Evolutionary conservation across 2,797 vertebrate species (phyloP), one percentile per base, ranked within the genome.

Genomic region (Onychomys leucogaster): DNA sequence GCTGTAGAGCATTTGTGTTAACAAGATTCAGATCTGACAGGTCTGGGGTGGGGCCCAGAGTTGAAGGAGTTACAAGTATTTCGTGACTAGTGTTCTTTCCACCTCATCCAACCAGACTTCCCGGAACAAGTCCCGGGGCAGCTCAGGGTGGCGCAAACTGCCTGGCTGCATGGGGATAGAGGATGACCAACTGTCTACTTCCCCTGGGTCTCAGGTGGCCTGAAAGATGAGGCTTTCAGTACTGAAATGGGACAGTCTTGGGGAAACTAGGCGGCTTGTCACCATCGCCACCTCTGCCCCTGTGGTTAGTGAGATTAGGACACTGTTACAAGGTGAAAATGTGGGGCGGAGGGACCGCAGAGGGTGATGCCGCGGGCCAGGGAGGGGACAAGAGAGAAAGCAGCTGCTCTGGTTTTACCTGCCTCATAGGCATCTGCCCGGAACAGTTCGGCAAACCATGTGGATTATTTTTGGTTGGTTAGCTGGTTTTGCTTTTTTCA

Each of bases 121-220:
- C 67, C 73, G 81, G 88, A 81, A 80, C 81, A 86, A 91, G 43
- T 49, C 52, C 43, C 63, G 93, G 75, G 83, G 95, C 37, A 93
- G 80, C 59, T 93, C n/a, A 0, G n/a, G 59, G n/a, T 91, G 90
- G 29, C 25, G 57, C 14, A 21, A 59, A 83, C 32, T 61, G n/a
- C 65, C 21, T 61, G 65, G 76, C 49, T 41, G 27, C 63, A 71
- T 34, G 84, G 82, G 16, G 75, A 67, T 52, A 75, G 34, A 92
- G 27, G 65, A 32, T 81, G 57, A 84, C 57, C 73, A 77, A 90
- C 41, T 49, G 17, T 65, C 67, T 85, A 5, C 34, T 91, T 93
- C 85, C 73, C 85, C 61, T 77, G 41, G 46, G 34, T 83, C 88
- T 86, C 43, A 59, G 71, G 10, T 43, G 75, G 67, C 92, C 55